Percentiles rank a stretch among this genome's conserved stretches.
Conservation (phyloP, 2,797 vertebrate species). For the Parauchenoglanis punctatus region DNA sequence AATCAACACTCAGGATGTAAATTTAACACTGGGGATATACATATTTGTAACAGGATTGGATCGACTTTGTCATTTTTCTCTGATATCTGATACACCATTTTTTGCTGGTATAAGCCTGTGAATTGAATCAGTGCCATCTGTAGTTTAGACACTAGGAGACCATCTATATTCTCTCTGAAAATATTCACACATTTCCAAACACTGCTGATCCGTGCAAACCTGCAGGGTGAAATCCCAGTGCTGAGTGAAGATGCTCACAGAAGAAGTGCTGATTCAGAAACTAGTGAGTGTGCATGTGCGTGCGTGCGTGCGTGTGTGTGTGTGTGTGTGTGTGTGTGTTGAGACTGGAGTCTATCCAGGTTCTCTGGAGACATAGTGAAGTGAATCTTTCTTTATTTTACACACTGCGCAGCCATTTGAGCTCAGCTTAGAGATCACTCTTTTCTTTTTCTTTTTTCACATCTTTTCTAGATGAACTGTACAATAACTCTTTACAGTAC, state of each 20-base stretch:
- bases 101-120: background rate
- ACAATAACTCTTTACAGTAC: background rate
- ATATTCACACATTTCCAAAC: slow-evolving; percentile 30
- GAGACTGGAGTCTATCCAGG: slow-evolving; percentile 5
- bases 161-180: background rate
- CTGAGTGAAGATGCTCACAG: slow-evolving; percentile 45
- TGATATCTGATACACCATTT: background rate
- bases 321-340: background rate
- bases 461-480: background rate
- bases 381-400: slow-evolving; percentile 2
- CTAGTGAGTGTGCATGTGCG: slow-evolving; percentile 14
- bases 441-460: background rate
- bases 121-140: background rate
- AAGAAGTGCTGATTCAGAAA: slow-evolving; percentile 67
- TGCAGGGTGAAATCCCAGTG: slow-evolving; percentile 27
- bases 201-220: slow-evolving; percentile 40
- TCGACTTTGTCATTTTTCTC: background rate
- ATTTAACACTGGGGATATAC: background rate
- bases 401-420: background rate
- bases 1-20: background rate
- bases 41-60: background rate
- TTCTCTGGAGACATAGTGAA: slow-evolving; percentile 9
- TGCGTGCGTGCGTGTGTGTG: background rate
- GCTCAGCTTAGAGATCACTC: background rate
- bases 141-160: background rate